Evolutionary conservation across 2,888 invertebrate species (phyloP).

Genomic region (Lithophane ornitopus): DNA sequence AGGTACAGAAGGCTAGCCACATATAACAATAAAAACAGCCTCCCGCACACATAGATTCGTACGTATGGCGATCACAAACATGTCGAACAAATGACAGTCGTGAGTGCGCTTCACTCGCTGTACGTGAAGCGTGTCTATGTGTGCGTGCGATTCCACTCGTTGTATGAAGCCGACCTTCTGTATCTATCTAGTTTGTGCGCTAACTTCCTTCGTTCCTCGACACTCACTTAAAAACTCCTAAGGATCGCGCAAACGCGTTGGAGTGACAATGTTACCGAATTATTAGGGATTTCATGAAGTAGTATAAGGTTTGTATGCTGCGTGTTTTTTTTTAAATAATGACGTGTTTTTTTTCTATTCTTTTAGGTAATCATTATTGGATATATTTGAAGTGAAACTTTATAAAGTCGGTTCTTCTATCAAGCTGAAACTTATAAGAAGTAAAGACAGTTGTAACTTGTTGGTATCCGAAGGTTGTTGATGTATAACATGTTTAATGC

Average conservation of each 20-base stretch:
- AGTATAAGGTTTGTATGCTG: neutral
- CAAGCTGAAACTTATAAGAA: neutral
- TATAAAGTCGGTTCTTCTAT: neutral
- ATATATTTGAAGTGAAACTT: neutral
- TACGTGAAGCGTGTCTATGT: neutral
- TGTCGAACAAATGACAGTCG: constrained; percentile 9
- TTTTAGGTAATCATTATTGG: neutral
- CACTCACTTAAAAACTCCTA: constrained; percentile 73
- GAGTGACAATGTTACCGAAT: constrained; percentile 38
- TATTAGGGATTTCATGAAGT: constrained; percentile 17
- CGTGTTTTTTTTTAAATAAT: neutral
- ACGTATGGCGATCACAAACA: neutral
- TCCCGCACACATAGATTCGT: neutral
- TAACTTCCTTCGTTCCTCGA: constrained; percentile 30
- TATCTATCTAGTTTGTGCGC: neutral
- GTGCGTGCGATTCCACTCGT: neutral
- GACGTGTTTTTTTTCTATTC: neutral
- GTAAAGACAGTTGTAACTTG: neutral
- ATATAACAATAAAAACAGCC: too few relatives aligned
- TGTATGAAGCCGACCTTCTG: neutral
- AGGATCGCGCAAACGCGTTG: constrained; percentile 64
- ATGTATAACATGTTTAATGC: too few relatives aligned
- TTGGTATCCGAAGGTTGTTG: too few relatives aligned
- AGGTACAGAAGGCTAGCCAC: neutral
- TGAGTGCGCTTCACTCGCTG: too few relatives aligned